Evolutionary conservation across 92 coral and sea anemone genomes (phyloP).

Genomic region (Phenganax marumi): DNA sequence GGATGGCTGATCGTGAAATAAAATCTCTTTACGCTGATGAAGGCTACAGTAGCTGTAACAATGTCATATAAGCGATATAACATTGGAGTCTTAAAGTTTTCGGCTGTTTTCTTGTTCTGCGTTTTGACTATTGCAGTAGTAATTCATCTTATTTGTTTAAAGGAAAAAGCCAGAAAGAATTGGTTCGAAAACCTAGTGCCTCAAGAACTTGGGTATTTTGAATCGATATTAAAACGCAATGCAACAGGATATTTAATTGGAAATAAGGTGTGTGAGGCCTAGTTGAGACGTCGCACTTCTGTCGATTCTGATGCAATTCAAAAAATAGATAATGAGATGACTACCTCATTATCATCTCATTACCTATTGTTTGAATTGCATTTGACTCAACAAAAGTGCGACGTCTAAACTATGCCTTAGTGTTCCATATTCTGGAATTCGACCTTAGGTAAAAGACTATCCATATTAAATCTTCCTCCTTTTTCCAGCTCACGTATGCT

Average conservation of each 20-base stretch:
- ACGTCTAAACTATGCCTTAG: no score
- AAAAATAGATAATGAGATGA: no score
- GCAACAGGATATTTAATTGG: slow-evolving; percentile 53
- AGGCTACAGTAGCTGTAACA: background rate
- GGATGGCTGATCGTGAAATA: no score
- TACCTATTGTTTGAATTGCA: no score
- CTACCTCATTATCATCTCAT: no score
- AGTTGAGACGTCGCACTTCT: no score
- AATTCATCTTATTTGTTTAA: background rate
- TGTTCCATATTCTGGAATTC: no score
- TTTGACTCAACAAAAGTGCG: no score
- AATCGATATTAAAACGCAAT: slow-evolving; percentile 32
- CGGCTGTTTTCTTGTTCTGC: background rate
- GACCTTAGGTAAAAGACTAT: no score
- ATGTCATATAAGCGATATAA: background rate
- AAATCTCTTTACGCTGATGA: background rate
- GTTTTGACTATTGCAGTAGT: background rate
- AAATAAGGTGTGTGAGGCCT: slow-evolving; percentile 37
- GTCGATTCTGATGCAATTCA: background rate
- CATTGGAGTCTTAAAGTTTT: no score
- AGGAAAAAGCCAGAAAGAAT: slow-evolving; percentile 24
- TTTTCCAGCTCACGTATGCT: slow-evolving; percentile 46
- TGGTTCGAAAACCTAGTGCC: slow-evolving; percentile 24
- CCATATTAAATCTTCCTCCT: background rate
- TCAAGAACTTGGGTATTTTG: slow-evolving; percentile 26